Conservation (phyloP, 2,888 invertebrate species). For the Sthenelais limicola region DNA sequence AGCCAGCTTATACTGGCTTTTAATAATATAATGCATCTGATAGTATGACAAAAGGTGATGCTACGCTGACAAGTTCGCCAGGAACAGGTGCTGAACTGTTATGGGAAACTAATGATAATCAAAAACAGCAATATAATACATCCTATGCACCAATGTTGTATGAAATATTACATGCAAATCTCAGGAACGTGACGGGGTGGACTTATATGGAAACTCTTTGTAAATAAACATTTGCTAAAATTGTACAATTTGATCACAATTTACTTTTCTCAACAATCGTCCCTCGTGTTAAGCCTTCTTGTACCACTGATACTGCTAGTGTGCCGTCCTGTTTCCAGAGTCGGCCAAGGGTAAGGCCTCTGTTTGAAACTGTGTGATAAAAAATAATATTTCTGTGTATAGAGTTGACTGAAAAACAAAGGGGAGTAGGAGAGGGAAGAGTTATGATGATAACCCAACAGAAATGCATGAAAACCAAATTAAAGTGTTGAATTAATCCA, state of each 20-base stretch:
- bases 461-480: neutral
- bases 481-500: too few relatives aligned
- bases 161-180: neutral
- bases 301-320: conserved; percentile 72
- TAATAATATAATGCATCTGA: too few relatives aligned
- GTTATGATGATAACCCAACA: neutral
- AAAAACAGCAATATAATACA: too few relatives aligned
- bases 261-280: conserved; percentile 3
- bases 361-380: conserved; percentile 63
- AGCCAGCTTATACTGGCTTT: too few relatives aligned
- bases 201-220: neutral
- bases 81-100: too few relatives aligned
- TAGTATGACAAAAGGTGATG: too few relatives aligned
- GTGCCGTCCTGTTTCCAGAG: conserved; percentile 72
- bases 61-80: too few relatives aligned
- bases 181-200: neutral
- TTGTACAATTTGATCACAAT: neutral
- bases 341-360: conserved; percentile 69
- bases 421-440: neutral
- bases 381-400: neutral
- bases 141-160: neutral
- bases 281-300: conserved; percentile 72
- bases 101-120: too few relatives aligned
- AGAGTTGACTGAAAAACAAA: conserved; percentile 1
- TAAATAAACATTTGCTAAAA: too few relatives aligned